These are phyloP conservation scores for Tineola bisselliella DNA, from an alignment of 2,888 invertebrate species.

Conservation along the genomic window DNA sequence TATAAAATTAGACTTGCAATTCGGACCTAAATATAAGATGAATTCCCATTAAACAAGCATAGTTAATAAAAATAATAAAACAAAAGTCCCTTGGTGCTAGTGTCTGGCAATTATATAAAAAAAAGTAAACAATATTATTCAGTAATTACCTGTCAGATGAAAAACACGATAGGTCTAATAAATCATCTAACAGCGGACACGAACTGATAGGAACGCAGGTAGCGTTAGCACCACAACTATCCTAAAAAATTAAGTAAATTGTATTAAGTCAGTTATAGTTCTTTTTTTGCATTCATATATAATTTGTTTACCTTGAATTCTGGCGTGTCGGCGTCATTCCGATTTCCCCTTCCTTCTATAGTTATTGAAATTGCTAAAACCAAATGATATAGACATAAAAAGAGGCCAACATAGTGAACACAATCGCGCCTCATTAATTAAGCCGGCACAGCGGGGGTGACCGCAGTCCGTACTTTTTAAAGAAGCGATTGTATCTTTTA, in stretches of 20 bases:
- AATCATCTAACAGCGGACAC: slow-evolving; percentile 65
- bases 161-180: slow-evolving; percentile 69
- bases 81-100: neutral
- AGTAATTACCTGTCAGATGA: slow-evolving; percentile 65
- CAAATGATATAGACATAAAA: neutral
- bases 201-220: slow-evolving; percentile 65
- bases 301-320: slow-evolving; percentile 9
- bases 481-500: too few relatives aligned
- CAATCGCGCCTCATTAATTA: too few relatives aligned
- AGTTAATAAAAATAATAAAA: neutral
- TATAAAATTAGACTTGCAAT: too few relatives aligned
- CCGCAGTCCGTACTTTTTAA: too few relatives aligned
- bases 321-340: neutral
- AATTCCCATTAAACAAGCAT: too few relatives aligned
- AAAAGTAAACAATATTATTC: neutral
- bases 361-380: slow-evolving; percentile 7
- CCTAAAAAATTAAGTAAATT: slow-evolving; percentile 31
- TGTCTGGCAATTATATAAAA: neutral
- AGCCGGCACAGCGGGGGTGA: too few relatives aligned
- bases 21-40: too few relatives aligned
- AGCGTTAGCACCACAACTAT: slow-evolving; percentile 48
- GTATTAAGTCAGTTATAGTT: neutral
- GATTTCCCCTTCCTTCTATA: slow-evolving; percentile 6
- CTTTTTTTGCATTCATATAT: neutral
- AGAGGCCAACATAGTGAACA: neutral